Percentiles rank a stretch among this genome's conserved stretches.
Evolutionary conservation across 2,888 invertebrate species (phyloP).

Genomic region (Priocnemis perturbator): DNA sequence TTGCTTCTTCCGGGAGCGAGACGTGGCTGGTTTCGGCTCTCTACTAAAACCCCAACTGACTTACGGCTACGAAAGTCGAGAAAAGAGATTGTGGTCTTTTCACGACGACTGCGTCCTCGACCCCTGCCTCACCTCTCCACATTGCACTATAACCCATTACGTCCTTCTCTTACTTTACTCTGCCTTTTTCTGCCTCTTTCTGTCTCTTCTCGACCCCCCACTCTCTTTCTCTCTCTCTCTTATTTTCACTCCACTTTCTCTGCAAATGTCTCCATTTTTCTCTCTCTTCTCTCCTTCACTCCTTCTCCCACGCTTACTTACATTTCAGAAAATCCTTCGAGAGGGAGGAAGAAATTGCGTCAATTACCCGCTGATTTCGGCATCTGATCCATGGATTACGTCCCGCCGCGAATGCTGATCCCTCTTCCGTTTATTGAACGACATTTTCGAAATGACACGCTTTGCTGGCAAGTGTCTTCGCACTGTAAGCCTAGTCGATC

Average conservation of each 20-base stretch:
- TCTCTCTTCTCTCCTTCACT: background rate
- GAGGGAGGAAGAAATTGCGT: slow-evolving; percentile 55
- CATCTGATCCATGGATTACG: slow-evolving; percentile 70
- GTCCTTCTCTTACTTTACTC: too few relatives aligned
- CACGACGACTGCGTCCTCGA: slow-evolving; percentile 24
- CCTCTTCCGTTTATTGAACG: slow-evolving; percentile 67
- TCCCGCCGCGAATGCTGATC: slow-evolving; percentile 69
- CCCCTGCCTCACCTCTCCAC: slow-evolving; percentile 4
- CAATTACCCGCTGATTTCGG: slow-evolving; percentile 74
- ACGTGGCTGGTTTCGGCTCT: slow-evolving; percentile 39
- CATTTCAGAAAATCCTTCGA: slow-evolving; percentile 36
- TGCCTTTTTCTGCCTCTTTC: background rate
- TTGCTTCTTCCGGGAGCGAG: slow-evolving; percentile 49
- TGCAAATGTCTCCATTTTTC: background rate
- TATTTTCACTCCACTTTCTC: background rate
- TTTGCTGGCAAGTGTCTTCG: slow-evolving; percentile 28
- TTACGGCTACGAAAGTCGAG: slow-evolving; percentile 33
- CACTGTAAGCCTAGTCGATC: slow-evolving; percentile 9
- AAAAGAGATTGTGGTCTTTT: slow-evolving; percentile 53
- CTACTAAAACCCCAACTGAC: slow-evolving; percentile 32
- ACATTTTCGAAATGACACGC: slow-evolving; percentile 53
- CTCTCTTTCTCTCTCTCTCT: slow-evolving; percentile 23
- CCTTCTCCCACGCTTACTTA: slow-evolving; percentile 21
- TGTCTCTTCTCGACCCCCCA: background rate
- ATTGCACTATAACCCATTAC: too few relatives aligned